These are phyloP conservation scores for Yponomeuta sedellus DNA, from an alignment of 2,888 invertebrate species.

Conservation along the genomic window DNA sequence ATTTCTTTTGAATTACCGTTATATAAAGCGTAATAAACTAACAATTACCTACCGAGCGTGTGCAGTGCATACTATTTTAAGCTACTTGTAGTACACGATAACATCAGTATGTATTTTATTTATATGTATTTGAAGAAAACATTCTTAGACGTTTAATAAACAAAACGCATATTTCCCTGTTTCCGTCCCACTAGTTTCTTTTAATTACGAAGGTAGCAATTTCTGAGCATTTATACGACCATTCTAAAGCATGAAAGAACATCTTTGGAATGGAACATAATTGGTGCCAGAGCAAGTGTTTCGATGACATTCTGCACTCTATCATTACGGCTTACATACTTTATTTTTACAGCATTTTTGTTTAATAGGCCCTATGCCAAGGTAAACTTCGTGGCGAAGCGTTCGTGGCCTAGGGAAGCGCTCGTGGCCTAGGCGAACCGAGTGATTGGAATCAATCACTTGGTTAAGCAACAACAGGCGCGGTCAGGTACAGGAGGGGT, in stretches of 20 bases:
- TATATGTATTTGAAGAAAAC: background rate
- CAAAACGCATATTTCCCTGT: background rate
- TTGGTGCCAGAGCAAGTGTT: background rate
- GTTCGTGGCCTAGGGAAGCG: no score
- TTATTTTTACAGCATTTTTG: background rate
- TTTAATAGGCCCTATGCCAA: background rate
- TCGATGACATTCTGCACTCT: slow-evolving; percentile 10
- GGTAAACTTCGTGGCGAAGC: no score
- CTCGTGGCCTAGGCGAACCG: no score
- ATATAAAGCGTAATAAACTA: no score
- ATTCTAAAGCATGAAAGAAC: background rate
- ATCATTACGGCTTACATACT: background rate
- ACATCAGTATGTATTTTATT: background rate
- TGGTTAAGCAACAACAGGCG: no score
- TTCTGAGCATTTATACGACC: slow-evolving; percentile 4
- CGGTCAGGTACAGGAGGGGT: no score
- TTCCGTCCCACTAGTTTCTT: background rate
- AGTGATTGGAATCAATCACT: no score
- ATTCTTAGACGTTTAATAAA: background rate
- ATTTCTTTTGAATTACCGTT: no score
- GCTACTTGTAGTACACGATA: background rate
- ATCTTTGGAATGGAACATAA: slow-evolving; percentile 10
- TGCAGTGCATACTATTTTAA: no score
- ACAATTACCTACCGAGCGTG: no score
- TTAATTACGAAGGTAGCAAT: slow-evolving; percentile 9